Evolutionary conservation across 2,113 vertebrate species (phyloP).

Genomic region (Larimichthys polyactis): DNA sequence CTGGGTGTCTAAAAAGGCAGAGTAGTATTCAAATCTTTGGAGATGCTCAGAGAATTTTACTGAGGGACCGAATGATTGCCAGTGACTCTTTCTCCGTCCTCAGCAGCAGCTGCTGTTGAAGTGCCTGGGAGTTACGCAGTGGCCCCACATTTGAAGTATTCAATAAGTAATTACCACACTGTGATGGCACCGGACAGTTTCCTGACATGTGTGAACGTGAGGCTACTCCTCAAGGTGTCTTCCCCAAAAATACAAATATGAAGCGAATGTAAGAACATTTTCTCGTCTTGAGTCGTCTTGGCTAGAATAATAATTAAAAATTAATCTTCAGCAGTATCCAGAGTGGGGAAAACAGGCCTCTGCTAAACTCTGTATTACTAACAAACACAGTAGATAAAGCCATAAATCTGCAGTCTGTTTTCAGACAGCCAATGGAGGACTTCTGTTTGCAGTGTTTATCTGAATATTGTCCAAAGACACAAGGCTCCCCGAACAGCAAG

Average conservation of each 20-base stretch:
- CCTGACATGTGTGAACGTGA: conserved; percentile 33
- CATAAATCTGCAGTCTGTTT: background rate
- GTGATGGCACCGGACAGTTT: conserved; percentile 29
- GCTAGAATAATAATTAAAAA: background rate
- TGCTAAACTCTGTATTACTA: background rate
- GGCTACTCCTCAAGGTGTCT: conserved; percentile 7
- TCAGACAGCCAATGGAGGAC: background rate
- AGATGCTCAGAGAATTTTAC: conserved; percentile 7
- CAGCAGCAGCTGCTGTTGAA: conserved; percentile 33
- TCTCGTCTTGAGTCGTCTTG: background rate
- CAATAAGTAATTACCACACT: conserved; percentile 59
- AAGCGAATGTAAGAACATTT: background rate
- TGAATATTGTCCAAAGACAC: background rate
- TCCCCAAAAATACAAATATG: conserved; percentile 15
- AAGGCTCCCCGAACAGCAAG: background rate
- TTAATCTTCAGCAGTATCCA: background rate
- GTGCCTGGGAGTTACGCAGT: conserved; percentile 35
- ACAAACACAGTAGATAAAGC: background rate
- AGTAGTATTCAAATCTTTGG: background rate
- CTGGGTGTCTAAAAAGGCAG: background rate
- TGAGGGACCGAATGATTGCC: conserved; percentile 8
- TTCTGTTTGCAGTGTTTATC: background rate
- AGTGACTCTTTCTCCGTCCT: conserved; percentile 27
- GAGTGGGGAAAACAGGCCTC: background rate
- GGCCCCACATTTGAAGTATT: conserved; percentile 33